Base-by-base conservation (phyloP, 1,140 invertebrate species). In the Listronotus bonariensis region DNA sequence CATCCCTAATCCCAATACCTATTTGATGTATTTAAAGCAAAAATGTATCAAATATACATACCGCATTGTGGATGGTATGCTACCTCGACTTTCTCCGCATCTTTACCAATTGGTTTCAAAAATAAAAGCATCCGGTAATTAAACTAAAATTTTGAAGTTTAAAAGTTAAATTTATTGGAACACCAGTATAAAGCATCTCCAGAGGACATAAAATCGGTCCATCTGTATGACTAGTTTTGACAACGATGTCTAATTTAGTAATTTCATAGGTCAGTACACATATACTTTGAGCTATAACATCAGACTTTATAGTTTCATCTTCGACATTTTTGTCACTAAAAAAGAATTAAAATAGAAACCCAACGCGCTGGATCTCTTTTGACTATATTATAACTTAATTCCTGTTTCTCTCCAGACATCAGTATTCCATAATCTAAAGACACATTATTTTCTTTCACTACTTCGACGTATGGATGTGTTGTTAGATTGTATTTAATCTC, bases 261-360 rank as follows among this genome's bases (percentile, higher is more conserved):
- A 73, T 46, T 55, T 72, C 69, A 46, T 75, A 74, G 9, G 60
- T 68, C 6, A 75, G 53, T 2, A 71, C 14, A 54, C 70, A 74
- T 12, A 70, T 54, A 15, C 51, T 57, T 38, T 73, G 54, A 0
- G 65, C 42, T 41, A 42, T 53, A 45, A 31, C 55, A 10, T 32
- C 36, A 9, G 7, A 17, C 6, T 56, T 59, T 9, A 65, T 32
- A 4, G 34, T 11, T 17, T 36, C 7, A 53, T 36, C 18, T 18
- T 18, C 12, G 12, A 26, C 46, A 20, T 6, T 49, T 31, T 12
- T 20, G 15, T 17, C n/a, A 55, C 5, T 5, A 41, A 36, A 68
- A 62, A 3, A 73, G 61, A 15, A 71, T 46, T 26, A 72, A 34
- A 4, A 72, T 63, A 2, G 70, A 69, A 0, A 68, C 55, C 36